phyloP scores from a whole-genome alignment of 2,113 vertebrate genomes.

The Psephotus haematonotus region DNA sequence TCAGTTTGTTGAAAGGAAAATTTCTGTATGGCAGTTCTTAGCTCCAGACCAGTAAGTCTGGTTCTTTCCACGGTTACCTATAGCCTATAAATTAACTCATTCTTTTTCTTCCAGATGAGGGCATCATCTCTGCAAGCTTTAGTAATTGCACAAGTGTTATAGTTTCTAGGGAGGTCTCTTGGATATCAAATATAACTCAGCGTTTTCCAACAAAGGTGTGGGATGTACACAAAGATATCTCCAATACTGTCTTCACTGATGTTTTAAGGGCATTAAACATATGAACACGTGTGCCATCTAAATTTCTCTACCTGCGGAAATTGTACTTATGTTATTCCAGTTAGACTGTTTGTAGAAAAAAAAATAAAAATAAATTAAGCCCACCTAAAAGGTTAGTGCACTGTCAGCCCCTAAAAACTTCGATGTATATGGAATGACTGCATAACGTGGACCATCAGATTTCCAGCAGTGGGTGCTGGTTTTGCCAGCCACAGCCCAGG shows the following conservation, averaged over 20 bases:
- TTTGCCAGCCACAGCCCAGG: background rate
- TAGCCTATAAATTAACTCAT: background rate
- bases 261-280: background rate
- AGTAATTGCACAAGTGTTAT: background rate
- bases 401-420: background rate
- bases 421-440: background rate
- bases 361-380: background rate
- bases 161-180: background rate
- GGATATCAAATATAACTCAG: background rate
- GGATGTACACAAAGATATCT: background rate
- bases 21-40: background rate
- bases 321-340: background rate
- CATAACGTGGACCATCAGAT: background rate
- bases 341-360: background rate
- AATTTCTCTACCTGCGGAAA: background rate
- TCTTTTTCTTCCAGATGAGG: background rate
- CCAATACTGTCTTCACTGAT: background rate
- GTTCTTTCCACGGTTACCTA: background rate
- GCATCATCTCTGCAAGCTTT: background rate
- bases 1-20: background rate
- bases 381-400: background rate
- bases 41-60: background rate
- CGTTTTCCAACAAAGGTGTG: background rate
- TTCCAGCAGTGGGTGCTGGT: background rate
- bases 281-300: background rate